phyloP scores from a whole-genome alignment of 2,113 vertebrate species.

The Petrocephalus zakoni region DNA sequence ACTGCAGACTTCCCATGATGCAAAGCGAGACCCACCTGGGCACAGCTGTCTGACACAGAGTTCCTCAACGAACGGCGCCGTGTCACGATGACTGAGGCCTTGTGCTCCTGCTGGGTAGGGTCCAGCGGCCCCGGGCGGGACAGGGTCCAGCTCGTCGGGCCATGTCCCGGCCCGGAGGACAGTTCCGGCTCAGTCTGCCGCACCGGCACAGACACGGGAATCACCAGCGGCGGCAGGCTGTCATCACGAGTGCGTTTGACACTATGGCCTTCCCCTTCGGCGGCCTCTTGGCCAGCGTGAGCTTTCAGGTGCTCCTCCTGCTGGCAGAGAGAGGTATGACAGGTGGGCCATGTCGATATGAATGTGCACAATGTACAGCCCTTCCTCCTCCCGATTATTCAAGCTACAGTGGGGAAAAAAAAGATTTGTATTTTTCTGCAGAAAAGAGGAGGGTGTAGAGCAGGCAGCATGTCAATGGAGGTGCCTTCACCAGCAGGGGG shows the following conservation, averaged over 20 bases:
- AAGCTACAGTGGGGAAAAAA: neutral
- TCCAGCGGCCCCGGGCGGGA: constrained; percentile 54
- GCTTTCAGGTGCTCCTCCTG: neutral
- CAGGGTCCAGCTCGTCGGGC: constrained; percentile 58
- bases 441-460: neutral
- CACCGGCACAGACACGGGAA: constrained; percentile 95
- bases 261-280: constrained; percentile 37
- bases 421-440: neutral
- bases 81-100: constrained; percentile 87
- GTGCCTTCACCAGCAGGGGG: neutral
- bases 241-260: constrained; percentile 76
- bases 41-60: constrained; percentile 64
- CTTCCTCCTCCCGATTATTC: neutral
- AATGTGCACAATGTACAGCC: neutral
- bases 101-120: constrained; percentile 63
- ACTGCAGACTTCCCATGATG: neutral
- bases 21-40: constrained; percentile 63
- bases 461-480: neutral
- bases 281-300: constrained; percentile 21
- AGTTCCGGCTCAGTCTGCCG: constrained; percentile 63
- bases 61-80: constrained; percentile 78
- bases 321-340: neutral
- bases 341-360: neutral
- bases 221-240: constrained; percentile 81
- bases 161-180: constrained; percentile 45